Percentiles rank a stretch among this genome's conserved stretches.
Evolutionary conservation across 2,113 vertebrate genomes (phyloP).

Genomic region (Daboia siamensis): DNA sequence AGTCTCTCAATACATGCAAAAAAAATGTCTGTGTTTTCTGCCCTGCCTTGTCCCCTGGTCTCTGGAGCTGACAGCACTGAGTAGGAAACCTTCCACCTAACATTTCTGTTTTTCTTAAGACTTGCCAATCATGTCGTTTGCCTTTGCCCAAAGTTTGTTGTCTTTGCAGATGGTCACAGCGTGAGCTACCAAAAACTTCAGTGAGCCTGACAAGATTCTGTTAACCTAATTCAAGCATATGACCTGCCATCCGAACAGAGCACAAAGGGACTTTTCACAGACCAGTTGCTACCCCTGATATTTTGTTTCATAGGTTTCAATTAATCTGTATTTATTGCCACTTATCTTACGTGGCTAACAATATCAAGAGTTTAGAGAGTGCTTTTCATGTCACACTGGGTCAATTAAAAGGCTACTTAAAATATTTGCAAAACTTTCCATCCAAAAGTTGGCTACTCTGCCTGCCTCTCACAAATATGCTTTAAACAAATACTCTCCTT

Average conservation of each 20-base stretch:
- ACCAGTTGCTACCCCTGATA: conserved; percentile 38
- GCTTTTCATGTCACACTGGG: conserved; percentile 71
- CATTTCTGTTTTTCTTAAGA: conserved; percentile 54
- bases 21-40: conserved; percentile 48
- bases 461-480: conserved; percentile 54
- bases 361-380: conserved; percentile 68
- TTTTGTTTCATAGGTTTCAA: conserved; percentile 62
- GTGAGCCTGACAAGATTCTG: conserved; percentile 60
- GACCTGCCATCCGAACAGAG: conserved; percentile 47
- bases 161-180: conserved; percentile 66
- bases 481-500: conserved; percentile 57
- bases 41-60: not conserved
- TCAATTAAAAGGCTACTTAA: conserved; percentile 69
- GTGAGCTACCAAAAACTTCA: conserved; percentile 63
- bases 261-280: conserved; percentile 68
- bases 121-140: conserved; percentile 52
- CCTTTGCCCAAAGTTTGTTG: conserved; percentile 66
- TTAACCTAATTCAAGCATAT: conserved; percentile 54
- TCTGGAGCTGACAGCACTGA: rapidly evolving
- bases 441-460: conserved; percentile 53
- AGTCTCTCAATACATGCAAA: conserved; percentile 28
- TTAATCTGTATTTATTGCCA: conserved; percentile 74
- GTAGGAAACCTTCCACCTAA: conserved; percentile 41
- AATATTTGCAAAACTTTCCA: conserved; percentile 65
- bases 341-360: conserved; percentile 71